Conservation (phyloP, 2,113 vertebrate species). For the Amblyopsis rosae region DNA sequence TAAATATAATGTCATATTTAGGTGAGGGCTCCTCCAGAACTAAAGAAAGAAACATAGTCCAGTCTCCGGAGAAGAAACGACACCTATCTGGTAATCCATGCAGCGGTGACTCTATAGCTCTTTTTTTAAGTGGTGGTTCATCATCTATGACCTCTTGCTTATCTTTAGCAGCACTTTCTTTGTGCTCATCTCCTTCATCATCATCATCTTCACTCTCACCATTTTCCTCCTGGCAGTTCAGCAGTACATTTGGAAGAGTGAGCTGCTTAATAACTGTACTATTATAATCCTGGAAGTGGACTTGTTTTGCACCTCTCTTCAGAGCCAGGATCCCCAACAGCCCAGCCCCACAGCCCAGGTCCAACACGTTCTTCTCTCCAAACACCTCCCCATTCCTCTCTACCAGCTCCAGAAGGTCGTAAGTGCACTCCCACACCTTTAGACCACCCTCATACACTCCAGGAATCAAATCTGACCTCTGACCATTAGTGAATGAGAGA, state of each 20-base stretch:
- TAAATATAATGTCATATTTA: slow-evolving; percentile 90
- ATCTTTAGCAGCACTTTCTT: slow-evolving; percentile 9
- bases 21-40: slow-evolving; percentile 61
- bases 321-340: slow-evolving; percentile 87
- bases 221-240: slow-evolving; percentile 81
- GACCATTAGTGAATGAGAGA: slow-evolving; percentile 74
- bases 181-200: slow-evolving; percentile 7
- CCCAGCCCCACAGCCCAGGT: slow-evolving; percentile 93
- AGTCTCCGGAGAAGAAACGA: slow-evolving; percentile 91
- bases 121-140: slow-evolving; percentile 56
- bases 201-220: slow-evolving; percentile 35
- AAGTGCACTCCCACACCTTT: slow-evolving; percentile 97
- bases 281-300: slow-evolving; percentile 98
- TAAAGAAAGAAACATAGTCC: slow-evolving; percentile 83
- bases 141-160: slow-evolving; percentile 9
- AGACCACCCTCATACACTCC: slow-evolving; percentile 95
- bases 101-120: slow-evolving; percentile 45
- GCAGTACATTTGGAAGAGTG: slow-evolving; percentile 84
- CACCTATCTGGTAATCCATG: slow-evolving; percentile 62
- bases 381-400: slow-evolving; percentile 77
- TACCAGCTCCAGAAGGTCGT: slow-evolving; percentile 86
- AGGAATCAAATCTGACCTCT: slow-evolving; percentile 89
- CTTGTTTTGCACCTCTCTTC: slow-evolving; percentile 76
- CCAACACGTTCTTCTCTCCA: slow-evolving; percentile 81
- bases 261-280: slow-evolving; percentile 89